Conservation (phyloP, 2,888 invertebrate species). For the Caenorhabditis sinica region DNA sequence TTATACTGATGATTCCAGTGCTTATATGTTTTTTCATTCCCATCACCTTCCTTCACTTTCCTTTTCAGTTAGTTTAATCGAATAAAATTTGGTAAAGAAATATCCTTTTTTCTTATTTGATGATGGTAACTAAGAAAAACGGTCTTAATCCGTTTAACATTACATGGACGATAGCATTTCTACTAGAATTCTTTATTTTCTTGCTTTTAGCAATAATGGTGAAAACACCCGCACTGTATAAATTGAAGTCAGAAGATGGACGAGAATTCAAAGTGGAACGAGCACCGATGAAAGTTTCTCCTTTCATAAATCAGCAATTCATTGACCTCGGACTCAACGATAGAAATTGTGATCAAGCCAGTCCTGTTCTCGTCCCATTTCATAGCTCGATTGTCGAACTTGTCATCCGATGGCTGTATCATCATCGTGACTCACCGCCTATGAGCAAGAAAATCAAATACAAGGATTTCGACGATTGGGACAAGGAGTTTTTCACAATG, state of each 20-base stretch:
- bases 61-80: not conserved
- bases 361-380: slow-evolving; percentile 17
- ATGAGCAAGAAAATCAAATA: not conserved
- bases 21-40: not conserved
- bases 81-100: not conserved
- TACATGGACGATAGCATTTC: not conserved
- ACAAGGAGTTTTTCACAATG: slow-evolving; percentile 41
- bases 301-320: slow-evolving; percentile 23
- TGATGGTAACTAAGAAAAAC: not conserved
- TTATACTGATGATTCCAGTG: not conserved
- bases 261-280: slow-evolving; percentile 15
- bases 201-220: not conserved
- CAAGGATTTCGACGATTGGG: slow-evolving; percentile 7
- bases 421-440: slow-evolving; percentile 4
- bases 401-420: slow-evolving; percentile 21
- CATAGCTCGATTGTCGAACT: not conserved
- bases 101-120: not conserved
- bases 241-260: slow-evolving; percentile 36
- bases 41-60: not conserved
- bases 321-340: slow-evolving; percentile 21
- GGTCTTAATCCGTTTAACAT: not conserved
- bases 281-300: slow-evolving; percentile 1
- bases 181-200: not conserved
- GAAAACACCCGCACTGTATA: slow-evolving; percentile 20
- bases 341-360: not conserved